phyloP scores from a whole-genome alignment of 2,113 vertebrate species.

The Pimephales promelas region DNA sequence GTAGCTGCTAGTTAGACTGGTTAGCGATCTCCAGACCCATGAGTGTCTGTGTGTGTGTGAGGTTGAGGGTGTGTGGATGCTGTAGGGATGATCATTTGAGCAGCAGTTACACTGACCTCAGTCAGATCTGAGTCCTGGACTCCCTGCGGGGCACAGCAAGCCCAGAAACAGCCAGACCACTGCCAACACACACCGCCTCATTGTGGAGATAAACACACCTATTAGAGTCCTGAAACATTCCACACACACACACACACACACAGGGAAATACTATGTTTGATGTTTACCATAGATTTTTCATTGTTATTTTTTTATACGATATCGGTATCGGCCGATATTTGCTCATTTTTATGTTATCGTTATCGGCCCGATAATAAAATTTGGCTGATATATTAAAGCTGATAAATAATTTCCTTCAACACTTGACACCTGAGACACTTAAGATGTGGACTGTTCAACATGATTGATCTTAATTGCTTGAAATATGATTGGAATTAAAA shows the following conservation, averaged over 20 bases:
- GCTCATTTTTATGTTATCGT: too few species aligned
- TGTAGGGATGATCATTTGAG: slow-evolving; percentile 49
- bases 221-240: slow-evolving; percentile 79
- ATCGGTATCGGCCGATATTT: too few species aligned
- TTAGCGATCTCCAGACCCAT: not conserved
- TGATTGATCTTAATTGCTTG: too few species aligned
- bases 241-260: slow-evolving; percentile 60
- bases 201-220: slow-evolving; percentile 80
- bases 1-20: not conserved
- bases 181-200: slow-evolving; percentile 79
- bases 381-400: too few species aligned
- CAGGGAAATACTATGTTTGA: too few species aligned
- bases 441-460: too few species aligned
- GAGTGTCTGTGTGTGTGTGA: not conserved
- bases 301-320: too few species aligned
- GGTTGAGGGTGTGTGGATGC: slow-evolving; percentile 30
- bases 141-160: slow-evolving; percentile 76
- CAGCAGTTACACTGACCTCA: slow-evolving; percentile 78
- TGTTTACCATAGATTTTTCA: too few species aligned
- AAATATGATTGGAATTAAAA: too few species aligned
- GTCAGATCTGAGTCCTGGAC: slow-evolving; percentile 66
- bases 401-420: too few species aligned
- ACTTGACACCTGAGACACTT: too few species aligned
- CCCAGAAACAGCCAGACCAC: slow-evolving; percentile 74
- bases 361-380: too few species aligned